These are phyloP conservation scores for Bactericera cockerelli DNA, from an alignment of 1,140 invertebrate genomes.

Conservation along the genomic window DNA sequence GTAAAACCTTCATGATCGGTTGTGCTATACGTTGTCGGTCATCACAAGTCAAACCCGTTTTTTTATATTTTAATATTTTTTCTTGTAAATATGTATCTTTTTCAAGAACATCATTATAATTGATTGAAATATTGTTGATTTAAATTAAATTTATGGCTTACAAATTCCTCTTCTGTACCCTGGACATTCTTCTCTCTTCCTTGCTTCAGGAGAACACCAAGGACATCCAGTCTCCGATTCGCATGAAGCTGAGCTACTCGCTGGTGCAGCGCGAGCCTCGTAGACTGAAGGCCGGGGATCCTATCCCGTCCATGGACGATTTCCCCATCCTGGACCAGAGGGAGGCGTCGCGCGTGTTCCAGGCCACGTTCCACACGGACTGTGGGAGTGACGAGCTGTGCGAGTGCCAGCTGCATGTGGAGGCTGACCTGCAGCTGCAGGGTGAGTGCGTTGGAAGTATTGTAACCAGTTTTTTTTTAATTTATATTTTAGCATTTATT, in stretches of 20 bases:
- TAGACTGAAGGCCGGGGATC: conserved; percentile 34
- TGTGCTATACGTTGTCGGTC: no score
- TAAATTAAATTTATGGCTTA: conserved; percentile 17
- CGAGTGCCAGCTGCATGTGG: conserved; percentile 62
- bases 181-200: neutral
- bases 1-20: no score
- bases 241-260: conserved; percentile 69
- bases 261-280: conserved; percentile 51
- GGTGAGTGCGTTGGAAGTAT: no score
- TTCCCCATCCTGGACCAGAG: conserved; percentile 81
- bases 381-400: conserved; percentile 82
- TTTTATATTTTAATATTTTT: no score
- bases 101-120: no score
- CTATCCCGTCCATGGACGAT: conserved; percentile 52
- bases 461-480: no score
- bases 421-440: conserved; percentile 42
- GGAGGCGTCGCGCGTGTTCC: conserved; percentile 61
- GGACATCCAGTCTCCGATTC: conserved; percentile 70
- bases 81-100: no score
- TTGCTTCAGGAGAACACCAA: conserved; percentile 48
- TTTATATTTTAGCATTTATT: no score
- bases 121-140: no score
- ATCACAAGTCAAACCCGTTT: no score
- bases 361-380: conserved; percentile 81
- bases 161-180: no score